Conservation (phyloP, 2,888 invertebrate species). For the Chrysolina americana region DNA sequence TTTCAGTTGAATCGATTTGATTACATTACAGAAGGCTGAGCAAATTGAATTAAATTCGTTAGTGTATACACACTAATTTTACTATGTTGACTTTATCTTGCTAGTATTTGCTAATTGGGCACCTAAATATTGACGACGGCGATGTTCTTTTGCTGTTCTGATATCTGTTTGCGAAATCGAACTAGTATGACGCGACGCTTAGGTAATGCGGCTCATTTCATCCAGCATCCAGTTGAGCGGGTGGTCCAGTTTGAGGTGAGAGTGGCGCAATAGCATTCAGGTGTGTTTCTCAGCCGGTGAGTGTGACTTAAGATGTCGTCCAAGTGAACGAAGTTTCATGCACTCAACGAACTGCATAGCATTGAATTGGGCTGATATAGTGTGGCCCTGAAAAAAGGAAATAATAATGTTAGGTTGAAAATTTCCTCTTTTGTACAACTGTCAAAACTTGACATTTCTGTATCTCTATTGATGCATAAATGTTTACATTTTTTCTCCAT, state of each 20-base stretch:
- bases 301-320: not conserved
- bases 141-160: constrained; percentile 24
- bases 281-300: not conserved
- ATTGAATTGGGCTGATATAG: too few species aligned
- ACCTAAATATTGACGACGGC: constrained; percentile 44
- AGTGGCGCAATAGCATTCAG: not conserved
- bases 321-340: too few species aligned
- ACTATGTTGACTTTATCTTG: constrained; percentile 53
- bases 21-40: constrained; percentile 38
- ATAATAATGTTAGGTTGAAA: too few species aligned
- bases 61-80: constrained; percentile 54
- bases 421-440: too few species aligned
- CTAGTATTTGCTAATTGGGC: constrained; percentile 48
- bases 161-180: constrained; percentile 15
- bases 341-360: too few species aligned
- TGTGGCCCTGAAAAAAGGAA: too few species aligned
- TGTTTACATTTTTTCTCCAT: too few species aligned
- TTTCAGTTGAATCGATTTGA: constrained; percentile 30
- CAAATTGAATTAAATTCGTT: constrained; percentile 49
- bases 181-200: not conserved
- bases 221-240: not conserved
- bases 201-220: not conserved
- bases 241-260: not conserved
- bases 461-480: too few species aligned
- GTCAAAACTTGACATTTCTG: too few species aligned